Base-by-base conservation (phyloP, 2,888 invertebrate genomes). In the Scaptomyza polygonia region DNA sequence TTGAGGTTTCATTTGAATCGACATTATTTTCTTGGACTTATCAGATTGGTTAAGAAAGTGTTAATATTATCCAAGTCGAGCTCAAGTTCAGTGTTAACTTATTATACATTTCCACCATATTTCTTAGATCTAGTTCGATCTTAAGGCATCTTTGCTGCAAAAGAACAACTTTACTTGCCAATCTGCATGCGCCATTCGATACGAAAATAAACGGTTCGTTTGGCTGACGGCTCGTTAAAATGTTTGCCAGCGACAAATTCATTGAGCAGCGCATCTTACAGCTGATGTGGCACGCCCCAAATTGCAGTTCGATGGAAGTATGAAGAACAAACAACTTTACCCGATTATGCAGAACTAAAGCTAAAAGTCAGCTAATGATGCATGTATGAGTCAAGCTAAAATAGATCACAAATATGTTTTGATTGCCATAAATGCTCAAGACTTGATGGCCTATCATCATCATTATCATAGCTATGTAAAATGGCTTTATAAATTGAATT, bases 321-420 rank as follows among this genome's bases (percentile, higher is more conserved):
- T 36, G 16, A 34, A 54, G 39, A 45, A 51, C 39, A 11, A 52
- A 40, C 29, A 34, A 6, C 62, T 51, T 73, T 69, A 75, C 73
- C 73, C 69, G 65, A 75, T 75, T 75, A 75, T 44, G 73, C 58
- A 62, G 25, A 25, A 32, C 48, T 18, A 9, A 14, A 49, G 57
- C 27, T 5, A 14, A 3, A 18, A 9, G 27, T 11, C 34, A 62
- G 63, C 68, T 70, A 63, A 70, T 82, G 70, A 72, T 67, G 79
- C 78, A 68, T 57, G 63, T 55, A 72, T 64, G 62, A 70, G 67
- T 48, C 59, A 52, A 9, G 32, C 43, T 43, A 53, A 86, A 84
- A 68, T 64, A 51, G 85, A 81, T 82, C 84, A 86, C 56, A 61
- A 80, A 77, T 72, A 76, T 72, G 66, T 76, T 81, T 67, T 66